Evolutionary conservation across 2,888 invertebrate species (phyloP), one percentile per base, ranked within the genome.

Genomic region (Lobophora halterata): DNA sequence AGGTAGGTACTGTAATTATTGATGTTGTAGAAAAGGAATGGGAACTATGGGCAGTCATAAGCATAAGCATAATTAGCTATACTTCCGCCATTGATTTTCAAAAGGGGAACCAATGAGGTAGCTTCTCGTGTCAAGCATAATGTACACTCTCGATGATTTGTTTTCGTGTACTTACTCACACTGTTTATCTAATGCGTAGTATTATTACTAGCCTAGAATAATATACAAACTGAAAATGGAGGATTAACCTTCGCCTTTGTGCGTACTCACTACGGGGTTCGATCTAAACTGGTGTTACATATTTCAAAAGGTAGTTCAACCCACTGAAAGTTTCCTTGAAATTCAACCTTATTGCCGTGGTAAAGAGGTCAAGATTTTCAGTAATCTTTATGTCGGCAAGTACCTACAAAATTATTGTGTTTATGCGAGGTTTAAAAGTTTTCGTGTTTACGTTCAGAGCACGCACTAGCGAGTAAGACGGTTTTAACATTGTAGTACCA

Each of bases 371-470:
- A 46, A 10, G 11, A 16, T 9, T 18, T 37, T 33, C 30, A 34
- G 25, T 37, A 38, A 43, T 43, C 25, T 43, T 27, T 34, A 30
- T 26, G 38, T 31, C 21, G 11, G 20, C 26, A 27, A 12, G 29
- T 20, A 40, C 35, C 21, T 39, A n/a, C n/a, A n/a, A 40, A 34
- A 53, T 65, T 67, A 67, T 59, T 58, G 62, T 71, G 67, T 79
- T 76, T 71, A 65, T 56, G 60, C 34, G 61, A 60, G 66, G 53
- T 66, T 64, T 68, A 68, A 70, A 69, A 66, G 62, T 71, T 71
- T 58, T 56, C 60, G 46, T 82, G 74, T 81, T 82, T 81, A 80
- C 67, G 47, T 61, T 68, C 42, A 43, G 54, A 58, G 77, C 82
- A 81, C 82, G 82, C 72, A 69, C 63, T 49, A 35, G 37, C 45